phyloP scores from a whole-genome alignment of 2,113 vertebrate species.

The Tricholaema leucomelas region DNA sequence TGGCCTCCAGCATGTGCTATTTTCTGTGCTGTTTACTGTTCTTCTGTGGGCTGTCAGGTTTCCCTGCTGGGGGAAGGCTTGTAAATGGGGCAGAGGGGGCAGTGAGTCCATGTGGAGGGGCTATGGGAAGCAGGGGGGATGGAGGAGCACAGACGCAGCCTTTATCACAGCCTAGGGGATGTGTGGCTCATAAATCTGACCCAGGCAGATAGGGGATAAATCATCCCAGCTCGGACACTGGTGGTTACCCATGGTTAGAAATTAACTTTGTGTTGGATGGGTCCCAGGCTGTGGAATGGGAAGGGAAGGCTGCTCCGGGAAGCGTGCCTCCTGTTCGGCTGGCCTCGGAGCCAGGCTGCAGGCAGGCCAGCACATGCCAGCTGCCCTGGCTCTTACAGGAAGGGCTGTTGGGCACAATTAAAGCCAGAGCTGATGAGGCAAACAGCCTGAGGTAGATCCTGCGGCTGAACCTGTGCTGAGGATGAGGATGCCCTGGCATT shows the following conservation, averaged over 20 bases:
- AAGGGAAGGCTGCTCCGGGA: slow-evolving; percentile 61
- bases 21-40: slow-evolving; percentile 83
- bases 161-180: slow-evolving; percentile 76
- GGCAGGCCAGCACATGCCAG: neutral
- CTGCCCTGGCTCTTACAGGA: neutral
- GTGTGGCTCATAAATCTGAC: slow-evolving; percentile 75
- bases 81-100: slow-evolving; percentile 56
- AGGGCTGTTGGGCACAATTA: neutral
- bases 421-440: neutral
- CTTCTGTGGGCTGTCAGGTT: slow-evolving; percentile 82
- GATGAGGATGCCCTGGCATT: neutral
- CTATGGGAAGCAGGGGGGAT: neutral
- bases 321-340: neutral
- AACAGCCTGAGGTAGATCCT: neutral
- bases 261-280: slow-evolving; percentile 82
- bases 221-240: slow-evolving; percentile 77
- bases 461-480: neutral
- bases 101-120: neutral
- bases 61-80: slow-evolving; percentile 71
- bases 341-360: neutral
- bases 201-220: slow-evolving; percentile 81
- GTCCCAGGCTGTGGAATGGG: slow-evolving; percentile 78
- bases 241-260: slow-evolving; percentile 82
- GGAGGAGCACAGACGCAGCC: slow-evolving; percentile 75
- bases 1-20: slow-evolving; percentile 58